phyloP scores from a whole-genome alignment of 53 echinoderm and acorn worm genomes.

The Stichopus horrens region DNA sequence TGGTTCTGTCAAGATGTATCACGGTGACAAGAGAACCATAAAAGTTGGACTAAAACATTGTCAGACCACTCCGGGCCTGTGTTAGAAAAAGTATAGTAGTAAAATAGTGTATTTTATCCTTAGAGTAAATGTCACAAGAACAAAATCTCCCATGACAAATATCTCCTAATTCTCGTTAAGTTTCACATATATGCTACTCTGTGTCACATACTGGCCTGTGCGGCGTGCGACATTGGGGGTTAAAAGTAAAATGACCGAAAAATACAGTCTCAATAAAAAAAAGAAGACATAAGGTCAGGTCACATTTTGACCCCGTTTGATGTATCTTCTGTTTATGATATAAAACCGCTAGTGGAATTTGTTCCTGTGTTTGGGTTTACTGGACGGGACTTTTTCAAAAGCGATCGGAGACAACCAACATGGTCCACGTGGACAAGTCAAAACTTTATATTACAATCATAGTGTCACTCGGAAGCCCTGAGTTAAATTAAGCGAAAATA shows the following conservation, averaged over 20 bases:
- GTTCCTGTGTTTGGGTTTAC: slow-evolving; percentile 15
- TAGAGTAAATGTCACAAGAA: too few relatives aligned
- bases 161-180: too few relatives aligned
- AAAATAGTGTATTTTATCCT: too few relatives aligned
- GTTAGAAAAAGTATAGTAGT: too few relatives aligned
- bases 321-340: slow-evolving; percentile 17
- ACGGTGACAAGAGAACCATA: too few relatives aligned
- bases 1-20: neutral
- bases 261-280: neutral
- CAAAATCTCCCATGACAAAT: too few relatives aligned
- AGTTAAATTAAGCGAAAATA: neutral
- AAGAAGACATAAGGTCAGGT: slow-evolving; percentile 8
- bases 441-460: slow-evolving; percentile 6
- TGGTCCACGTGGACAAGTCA: slow-evolving; percentile 18
- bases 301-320: slow-evolving; percentile 14
- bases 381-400: slow-evolving; percentile 16
- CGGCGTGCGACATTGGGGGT: slow-evolving; percentile 16
- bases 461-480: slow-evolving; percentile 5
- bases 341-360: slow-evolving; percentile 23
- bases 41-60: too few relatives aligned
- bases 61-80: too few relatives aligned
- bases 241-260: neutral
- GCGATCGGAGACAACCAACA: slow-evolving; percentile 27
- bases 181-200: too few relatives aligned
- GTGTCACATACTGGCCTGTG: neutral